These are phyloP conservation scores for Drosophila eohydei DNA, from an alignment of 2,888 invertebrate species.

Conservation along the genomic window DNA sequence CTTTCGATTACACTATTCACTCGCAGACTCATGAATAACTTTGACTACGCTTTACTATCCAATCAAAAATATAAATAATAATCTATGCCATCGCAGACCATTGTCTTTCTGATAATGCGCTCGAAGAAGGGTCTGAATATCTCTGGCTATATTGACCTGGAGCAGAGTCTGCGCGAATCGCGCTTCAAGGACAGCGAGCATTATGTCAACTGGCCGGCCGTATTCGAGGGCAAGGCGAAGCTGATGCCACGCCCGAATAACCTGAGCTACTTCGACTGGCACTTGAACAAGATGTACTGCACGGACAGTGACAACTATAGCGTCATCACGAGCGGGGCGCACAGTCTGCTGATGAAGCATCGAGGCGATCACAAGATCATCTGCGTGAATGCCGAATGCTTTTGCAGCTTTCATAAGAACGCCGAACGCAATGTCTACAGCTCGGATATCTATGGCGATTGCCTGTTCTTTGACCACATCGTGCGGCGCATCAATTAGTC, in stretches of 20 bases:
- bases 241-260: conserved; percentile 34
- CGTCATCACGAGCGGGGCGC: conserved; percentile 27
- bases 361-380: conserved; percentile 59
- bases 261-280: conserved; percentile 60
- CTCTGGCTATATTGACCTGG: conserved; percentile 61
- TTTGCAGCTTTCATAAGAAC: conserved; percentile 32
- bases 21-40: too few relatives aligned
- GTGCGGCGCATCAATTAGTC: conserved; percentile 53
- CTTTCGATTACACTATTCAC: too few relatives aligned
- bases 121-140: conserved; percentile 44
- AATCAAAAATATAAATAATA: neutral
- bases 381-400: conserved; percentile 53
- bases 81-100: conserved; percentile 31
- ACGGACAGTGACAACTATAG: conserved; percentile 53
- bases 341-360: conserved; percentile 58
- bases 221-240: conserved; percentile 50
- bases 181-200: conserved; percentile 4
- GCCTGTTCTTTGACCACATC: conserved; percentile 63
- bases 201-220: conserved; percentile 47
- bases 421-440: conserved; percentile 19
- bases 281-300: conserved; percentile 29
- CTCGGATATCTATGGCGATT: conserved; percentile 52
- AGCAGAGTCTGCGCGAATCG: conserved; percentile 45
- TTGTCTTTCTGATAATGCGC: conserved; percentile 58
- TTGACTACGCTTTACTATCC: too few relatives aligned